Evolutionary conservation across 2,113 vertebrate species (phyloP).

Genomic region (Hiodon tergisus): DNA sequence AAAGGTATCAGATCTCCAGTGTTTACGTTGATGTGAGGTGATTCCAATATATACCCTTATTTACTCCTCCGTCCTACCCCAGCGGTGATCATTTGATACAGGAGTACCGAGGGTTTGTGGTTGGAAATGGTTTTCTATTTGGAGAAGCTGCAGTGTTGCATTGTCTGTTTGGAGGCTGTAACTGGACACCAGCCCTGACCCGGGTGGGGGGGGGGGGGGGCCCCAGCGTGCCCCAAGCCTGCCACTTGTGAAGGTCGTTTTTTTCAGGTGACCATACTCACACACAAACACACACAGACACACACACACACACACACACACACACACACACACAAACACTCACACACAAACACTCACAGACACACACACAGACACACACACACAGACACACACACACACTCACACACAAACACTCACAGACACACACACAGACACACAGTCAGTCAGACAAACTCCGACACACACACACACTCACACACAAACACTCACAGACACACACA

Average conservation of each 20-base stretch:
- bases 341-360: too few species aligned
- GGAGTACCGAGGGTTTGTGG: conserved; percentile 2
- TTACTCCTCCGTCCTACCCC: conserved; percentile 14
- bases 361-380: neutral
- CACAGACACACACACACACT: conserved; percentile 5
- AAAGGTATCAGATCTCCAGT: neutral
- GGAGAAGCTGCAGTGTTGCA: conserved; percentile 23
- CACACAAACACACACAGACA: neutral
- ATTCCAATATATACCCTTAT: conserved; percentile 14
- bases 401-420: neutral
- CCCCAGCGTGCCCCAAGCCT: conserved; percentile 17
- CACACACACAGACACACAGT: too few species aligned
- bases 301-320: too few species aligned
- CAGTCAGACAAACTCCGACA: too few species aligned
- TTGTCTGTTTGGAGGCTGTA: conserved; percentile 34
- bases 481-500: too few species aligned
- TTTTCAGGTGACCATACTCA: neutral
- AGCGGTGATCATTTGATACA: conserved; percentile 20
- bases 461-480: too few species aligned
- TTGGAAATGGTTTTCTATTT: conserved; percentile 9
- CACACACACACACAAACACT: too few species aligned
- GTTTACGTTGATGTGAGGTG: conserved; percentile 9
- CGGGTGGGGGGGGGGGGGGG: conserved; percentile 28
- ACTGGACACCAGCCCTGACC: conserved; percentile 36
- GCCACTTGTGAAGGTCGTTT: conserved; percentile 37